phyloP scores from a whole-genome alignment of 2,797 vertebrate species.

The Notamacropus eugenii region DNA sequence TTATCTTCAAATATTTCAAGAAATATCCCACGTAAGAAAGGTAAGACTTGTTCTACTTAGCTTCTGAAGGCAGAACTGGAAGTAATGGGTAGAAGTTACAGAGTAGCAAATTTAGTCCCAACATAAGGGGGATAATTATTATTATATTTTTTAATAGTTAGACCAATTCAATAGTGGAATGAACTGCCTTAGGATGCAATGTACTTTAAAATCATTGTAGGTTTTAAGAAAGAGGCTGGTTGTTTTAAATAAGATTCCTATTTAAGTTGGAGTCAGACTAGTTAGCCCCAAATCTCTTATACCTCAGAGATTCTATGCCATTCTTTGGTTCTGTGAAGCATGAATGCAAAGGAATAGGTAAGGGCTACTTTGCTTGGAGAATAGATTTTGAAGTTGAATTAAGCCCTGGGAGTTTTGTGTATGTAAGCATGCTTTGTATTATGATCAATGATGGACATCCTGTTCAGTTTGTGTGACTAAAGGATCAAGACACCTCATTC shows the following conservation, averaged over 20 bases:
- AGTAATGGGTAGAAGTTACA: not conserved
- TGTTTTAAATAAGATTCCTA: not conserved
- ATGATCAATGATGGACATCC: not conserved
- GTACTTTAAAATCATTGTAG: not conserved
- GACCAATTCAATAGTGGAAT: not conserved
- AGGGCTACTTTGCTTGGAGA: not conserved
- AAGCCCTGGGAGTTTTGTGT: not conserved
- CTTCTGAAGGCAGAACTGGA: not conserved
- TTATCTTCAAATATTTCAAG: too few relatives aligned
- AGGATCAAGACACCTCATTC: not conserved
- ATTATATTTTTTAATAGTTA: too few relatives aligned
- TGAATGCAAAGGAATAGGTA: not conserved
- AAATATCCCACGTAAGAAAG: too few relatives aligned
- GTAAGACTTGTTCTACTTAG: not conserved
- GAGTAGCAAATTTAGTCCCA: not conserved
- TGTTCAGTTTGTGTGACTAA: not conserved
- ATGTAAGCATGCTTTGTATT: not conserved
- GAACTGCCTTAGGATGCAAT: not conserved
- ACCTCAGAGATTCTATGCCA: not conserved
- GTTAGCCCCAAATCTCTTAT: not conserved
- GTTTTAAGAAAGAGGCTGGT: not conserved
- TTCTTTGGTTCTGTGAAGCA: not conserved
- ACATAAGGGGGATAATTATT: not conserved
- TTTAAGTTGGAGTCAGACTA: not conserved
- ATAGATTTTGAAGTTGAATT: not conserved